phyloP scores from a whole-genome alignment of 2,888 invertebrate species.

The Sinotaia quadrata region DNA sequence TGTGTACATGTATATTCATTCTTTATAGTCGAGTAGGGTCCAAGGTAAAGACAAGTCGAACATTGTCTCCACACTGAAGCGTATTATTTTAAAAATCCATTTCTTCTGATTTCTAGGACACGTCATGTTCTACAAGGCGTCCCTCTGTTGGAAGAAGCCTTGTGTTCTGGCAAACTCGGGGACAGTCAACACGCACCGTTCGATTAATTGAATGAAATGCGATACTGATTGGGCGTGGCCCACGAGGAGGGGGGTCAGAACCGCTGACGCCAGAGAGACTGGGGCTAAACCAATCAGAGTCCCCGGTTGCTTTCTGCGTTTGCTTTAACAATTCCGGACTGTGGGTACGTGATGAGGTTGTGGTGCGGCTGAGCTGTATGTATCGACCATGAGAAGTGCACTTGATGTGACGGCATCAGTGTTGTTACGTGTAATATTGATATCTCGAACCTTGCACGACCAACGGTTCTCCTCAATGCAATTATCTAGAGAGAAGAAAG shows the following conservation, averaged over 20 bases:
- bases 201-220: conserved; percentile 32
- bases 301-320: conserved; percentile 15
- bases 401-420: not conserved
- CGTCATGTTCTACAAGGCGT: too few relatives aligned
- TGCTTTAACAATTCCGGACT: not conserved
- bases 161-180: too few relatives aligned
- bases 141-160: too few relatives aligned
- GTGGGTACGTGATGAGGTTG: not conserved
- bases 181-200: not conserved
- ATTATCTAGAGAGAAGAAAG: not conserved
- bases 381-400: not conserved
- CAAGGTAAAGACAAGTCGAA: too few relatives aligned
- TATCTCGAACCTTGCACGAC: not conserved
- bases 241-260: not conserved
- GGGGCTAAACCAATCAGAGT: conserved; percentile 21
- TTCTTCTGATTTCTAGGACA: too few relatives aligned
- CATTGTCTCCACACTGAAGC: too few relatives aligned
- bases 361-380: conserved; percentile 2
- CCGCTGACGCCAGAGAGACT: conserved; percentile 22
- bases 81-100: too few relatives aligned
- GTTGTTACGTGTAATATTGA: not conserved
- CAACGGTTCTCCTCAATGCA: not conserved
- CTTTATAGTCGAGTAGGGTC: too few relatives aligned
- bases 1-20: too few relatives aligned
- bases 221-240: conserved; percentile 25